Conservation (phyloP, 1,140 invertebrate species). For the Ladona fulva region DNA sequence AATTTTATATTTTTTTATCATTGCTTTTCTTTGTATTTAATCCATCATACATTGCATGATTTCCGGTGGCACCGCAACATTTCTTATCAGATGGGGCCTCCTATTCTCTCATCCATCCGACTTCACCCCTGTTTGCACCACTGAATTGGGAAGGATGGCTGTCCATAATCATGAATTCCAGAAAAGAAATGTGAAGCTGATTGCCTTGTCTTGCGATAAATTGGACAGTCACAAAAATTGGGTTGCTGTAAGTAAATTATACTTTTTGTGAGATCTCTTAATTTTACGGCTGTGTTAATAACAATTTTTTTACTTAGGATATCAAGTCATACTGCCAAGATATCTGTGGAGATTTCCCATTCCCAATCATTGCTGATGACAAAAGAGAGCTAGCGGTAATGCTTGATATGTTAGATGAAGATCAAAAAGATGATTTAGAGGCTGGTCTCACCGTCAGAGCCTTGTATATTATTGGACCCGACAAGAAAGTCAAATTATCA, state of each 20-base stretch:
- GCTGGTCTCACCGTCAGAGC: conserved; percentile 69
- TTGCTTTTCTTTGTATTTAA: background rate
- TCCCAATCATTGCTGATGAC: conserved; percentile 80
- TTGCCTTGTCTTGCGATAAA: conserved; percentile 81
- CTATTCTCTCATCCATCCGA: conserved; percentile 89
- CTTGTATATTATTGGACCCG: conserved; percentile 79
- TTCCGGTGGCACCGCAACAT: background rate
- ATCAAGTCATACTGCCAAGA: conserved; percentile 64
- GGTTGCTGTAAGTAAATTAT: conserved; percentile 51
- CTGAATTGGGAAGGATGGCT: conserved; percentile 73
- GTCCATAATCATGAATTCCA: conserved; percentile 64
- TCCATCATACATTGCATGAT: conserved; percentile 11
- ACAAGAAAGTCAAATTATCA: conserved; percentile 73
- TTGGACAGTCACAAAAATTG: conserved; percentile 68
- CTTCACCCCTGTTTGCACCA: conserved; percentile 91
- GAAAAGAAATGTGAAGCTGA: conserved; percentile 69
- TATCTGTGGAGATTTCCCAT: conserved; percentile 62
- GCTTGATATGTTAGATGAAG: conserved; percentile 80
- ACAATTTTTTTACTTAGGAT: conserved; percentile 41
- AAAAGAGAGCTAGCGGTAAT: conserved; percentile 63
- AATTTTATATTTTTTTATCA: conserved; percentile 24
- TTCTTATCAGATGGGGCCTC: conserved; percentile 62
- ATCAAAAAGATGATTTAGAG: conserved; percentile 60
- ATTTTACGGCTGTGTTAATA: background rate
- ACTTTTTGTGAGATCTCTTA: background rate